A percentile compares a stretch with the other conserved stretches of the same genome.
These are phyloP conservation scores for Axinella damicornis DNA, from an alignment of 37 sponge, comb jelly and placozoan genomes.

Conservation along the genomic window DNA sequence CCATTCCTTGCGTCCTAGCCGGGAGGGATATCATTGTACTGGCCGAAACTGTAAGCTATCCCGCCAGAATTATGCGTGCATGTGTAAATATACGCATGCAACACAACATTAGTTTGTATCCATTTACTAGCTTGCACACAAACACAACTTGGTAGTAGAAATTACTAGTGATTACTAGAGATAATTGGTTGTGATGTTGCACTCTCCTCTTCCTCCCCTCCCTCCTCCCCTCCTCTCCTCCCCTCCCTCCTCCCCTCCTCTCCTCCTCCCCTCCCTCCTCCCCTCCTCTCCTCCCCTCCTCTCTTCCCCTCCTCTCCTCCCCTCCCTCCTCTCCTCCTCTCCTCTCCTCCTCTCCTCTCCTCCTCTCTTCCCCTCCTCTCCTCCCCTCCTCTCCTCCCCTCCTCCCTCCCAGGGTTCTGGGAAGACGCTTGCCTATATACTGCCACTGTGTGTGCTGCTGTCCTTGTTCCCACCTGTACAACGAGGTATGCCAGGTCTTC, in stretches of 20 bases:
- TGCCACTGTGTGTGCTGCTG: slow-evolving; percentile 39
- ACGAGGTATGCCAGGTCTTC: slow-evolving; percentile 12
- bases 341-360: no score
- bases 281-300: neutral
- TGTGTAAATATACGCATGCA: no score
- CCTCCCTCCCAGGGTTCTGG: slow-evolving; percentile 32
- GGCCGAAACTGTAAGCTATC: slow-evolving; percentile 61
- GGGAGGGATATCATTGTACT: slow-evolving; percentile 46
- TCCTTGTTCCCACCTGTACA: slow-evolving; percentile 15
- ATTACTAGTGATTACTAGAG: no score
- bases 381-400: neutral
- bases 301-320: neutral
- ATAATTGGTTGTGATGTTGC: no score
- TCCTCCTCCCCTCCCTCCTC: neutral
- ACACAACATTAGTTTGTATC: no score
- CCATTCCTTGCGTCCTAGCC: slow-evolving; percentile 26
- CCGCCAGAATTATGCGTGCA: no score
- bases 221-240: neutral
- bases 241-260: neutral
- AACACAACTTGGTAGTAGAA: no score
- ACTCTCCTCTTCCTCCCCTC: neutral
- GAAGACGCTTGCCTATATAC: slow-evolving; percentile 41
- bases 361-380: no score
- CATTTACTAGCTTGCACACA: no score
- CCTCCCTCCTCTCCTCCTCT: no score